These are phyloP conservation scores for Chloromyia formosa DNA, from an alignment of 2,888 invertebrate genomes.

Conservation along the genomic window DNA sequence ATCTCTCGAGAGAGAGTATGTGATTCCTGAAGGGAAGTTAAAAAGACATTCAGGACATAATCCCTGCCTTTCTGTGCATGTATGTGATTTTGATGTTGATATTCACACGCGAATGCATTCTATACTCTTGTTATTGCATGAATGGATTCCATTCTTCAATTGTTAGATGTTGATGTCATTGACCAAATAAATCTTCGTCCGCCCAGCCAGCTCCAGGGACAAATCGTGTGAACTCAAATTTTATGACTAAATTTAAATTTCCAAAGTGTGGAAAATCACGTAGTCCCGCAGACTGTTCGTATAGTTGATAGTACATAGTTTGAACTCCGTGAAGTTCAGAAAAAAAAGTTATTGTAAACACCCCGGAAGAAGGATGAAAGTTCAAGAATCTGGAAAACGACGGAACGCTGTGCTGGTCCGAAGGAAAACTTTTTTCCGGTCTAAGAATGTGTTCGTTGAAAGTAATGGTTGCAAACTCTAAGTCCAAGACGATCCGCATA, in stretches of 20 bases:
- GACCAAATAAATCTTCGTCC: not conserved
- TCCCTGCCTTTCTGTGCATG: too few relatives aligned
- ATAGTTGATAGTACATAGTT: not conserved
- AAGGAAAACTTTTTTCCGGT: not conserved
- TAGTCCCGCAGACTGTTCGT: not conserved
- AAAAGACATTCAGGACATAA: too few relatives aligned
- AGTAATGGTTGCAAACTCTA: conserved; percentile 7
- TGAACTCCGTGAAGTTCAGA: not conserved
- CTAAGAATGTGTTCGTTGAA: not conserved
- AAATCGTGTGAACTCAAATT: not conserved
- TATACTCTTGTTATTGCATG: too few relatives aligned
- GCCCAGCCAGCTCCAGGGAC: not conserved
- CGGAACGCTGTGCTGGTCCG: not conserved
- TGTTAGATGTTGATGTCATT: not conserved
- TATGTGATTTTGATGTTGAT: too few relatives aligned
- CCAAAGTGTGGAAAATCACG: not conserved
- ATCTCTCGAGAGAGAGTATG: too few relatives aligned
- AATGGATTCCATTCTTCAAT: too few relatives aligned
- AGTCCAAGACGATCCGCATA: not conserved
- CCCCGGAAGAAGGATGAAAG: not conserved
- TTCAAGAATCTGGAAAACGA: not conserved
- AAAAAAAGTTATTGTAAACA: not conserved
- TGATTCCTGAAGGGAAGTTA: too few relatives aligned
- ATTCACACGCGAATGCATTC: too few relatives aligned
- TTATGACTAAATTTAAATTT: not conserved